Base-by-base conservation (phyloP, 2,113 vertebrate species). In the Apeltes quadracus region DNA sequence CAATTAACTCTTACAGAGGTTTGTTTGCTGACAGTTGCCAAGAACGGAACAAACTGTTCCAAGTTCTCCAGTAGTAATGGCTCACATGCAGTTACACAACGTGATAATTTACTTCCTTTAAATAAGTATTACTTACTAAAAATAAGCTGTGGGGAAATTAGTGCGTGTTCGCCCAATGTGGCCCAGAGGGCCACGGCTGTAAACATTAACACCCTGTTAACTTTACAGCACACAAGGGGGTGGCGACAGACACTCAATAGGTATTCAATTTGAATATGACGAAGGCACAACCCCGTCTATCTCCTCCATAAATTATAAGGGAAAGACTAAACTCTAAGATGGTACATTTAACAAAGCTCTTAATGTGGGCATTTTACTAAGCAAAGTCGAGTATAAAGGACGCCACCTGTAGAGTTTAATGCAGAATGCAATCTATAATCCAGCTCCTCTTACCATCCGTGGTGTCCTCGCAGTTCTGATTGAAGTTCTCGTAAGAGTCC, bases 401-500 rank as follows among this genome's bases (percentile, higher is more conserved):
- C 10, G 11, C 38, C 22, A 36, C 44, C 43, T 43, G 50, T 25
- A 11, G 15, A 48, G 43, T 48, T 75, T 13, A 20, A 53, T 39
- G 1, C 15, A 13, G 15, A 32, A 41, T 12, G 10, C 25, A 8
- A 2, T 36, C 6, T 43, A 0, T 18, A 9, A 27, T 50, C 39
- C 9, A 32, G 12, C 51, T 56, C 68, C 79, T 88, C 92, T 91
- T 51, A 92, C 98, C 97, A 13, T 98, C 96, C 27, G 92, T 5
- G 13, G 88, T 89, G 22, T 98, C 96, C 64, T 98, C 97, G 0
- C 92, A 95, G 20, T 65, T 93, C 59, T 94, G 93, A 48, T 91
- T 96, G 86, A 98, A 95, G 91, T 97, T 97, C 85, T 98, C 97
- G 0, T 99, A 99, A 7, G 98, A 99, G 61, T 99, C 98, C 96